Base-by-base conservation (phyloP, 1,140 invertebrate genomes). In the Cyclina sinensis region DNA sequence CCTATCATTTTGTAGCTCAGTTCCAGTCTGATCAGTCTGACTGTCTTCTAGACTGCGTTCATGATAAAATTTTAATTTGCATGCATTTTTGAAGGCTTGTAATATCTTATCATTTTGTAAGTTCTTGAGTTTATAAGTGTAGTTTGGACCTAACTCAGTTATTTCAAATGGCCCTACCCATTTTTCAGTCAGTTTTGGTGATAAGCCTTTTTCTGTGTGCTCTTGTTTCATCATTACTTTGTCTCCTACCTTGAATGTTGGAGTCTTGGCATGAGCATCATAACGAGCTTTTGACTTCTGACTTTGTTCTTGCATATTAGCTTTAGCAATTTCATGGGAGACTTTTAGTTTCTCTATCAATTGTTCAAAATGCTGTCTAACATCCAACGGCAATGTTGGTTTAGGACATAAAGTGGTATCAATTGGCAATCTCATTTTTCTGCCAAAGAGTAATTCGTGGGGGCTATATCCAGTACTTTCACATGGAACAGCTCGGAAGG, bases 1-100 rank as follows among this genome's bases (percentile, higher is more conserved):
- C 73, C 12, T 24, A 76, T 76, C 24, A n/a, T 46, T 24, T 76
- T 48, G 73, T n/a, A 76, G 73, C 46, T n/a, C n/a, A 2, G 24
- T 46, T 24, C 39, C 73, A 7, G 73, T 76, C 11, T 43, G 73
- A 76, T 76, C 73, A 76, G 3, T 46, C 46, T 76, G 73, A 76
- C 37, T 43, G n/a, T 76, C 73, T n/a, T 76, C 73, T 21, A n/a
- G 35, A 76, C 39, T 27, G 12, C 73, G 4, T 46, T 76, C 73
- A 76, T 76, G 73, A 76, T 76, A 76, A 43, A 76, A 39, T 76
- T 76, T 76, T 76, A 32, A 14, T n/a, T n/a, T 30, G 65, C n/a
- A n/a, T 4, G n/a, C 27, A 78, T 37, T 70, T 70, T 70, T 14
- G 7, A 30, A 70, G 4, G 65, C 5, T 70, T 32, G 5, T 24